Base-by-base conservation (phyloP, 2,888 invertebrate species). In the Hirtodrosophila histrioides region DNA sequence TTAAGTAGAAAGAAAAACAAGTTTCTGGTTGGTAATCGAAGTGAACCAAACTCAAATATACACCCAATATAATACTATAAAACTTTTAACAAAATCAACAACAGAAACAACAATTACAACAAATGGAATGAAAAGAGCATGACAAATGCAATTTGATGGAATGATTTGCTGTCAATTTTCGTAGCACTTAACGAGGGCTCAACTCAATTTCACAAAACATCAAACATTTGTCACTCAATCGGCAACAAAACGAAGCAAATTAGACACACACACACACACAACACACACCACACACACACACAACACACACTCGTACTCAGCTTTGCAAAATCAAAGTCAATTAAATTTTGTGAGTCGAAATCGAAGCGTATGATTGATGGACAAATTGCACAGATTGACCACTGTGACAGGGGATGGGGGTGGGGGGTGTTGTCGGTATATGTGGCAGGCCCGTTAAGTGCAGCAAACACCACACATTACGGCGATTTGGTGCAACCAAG, bases 311-410 rank as follows among this genome's bases (percentile, higher is more conserved):
- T 3, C 35, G 12, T 41, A 36, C 27, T 54, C 43, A 71, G 61
- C 46, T 77, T 62, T 75, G 58, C 45, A 63, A 75, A 83, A 69
- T 78, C 75, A 69, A 75, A 84, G 76, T 84, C 80, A 81, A 81
- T 81, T 81, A 81, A 81, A 69, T 80, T 80, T 78, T 72, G 75
- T 72, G 81, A 72, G 72, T 27, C 49, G 49, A 65, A 69, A 56
- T 73, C 58, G 58, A 46, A 53, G 51, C 58, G 49, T 33, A 44
- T 78, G 80, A 84, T 81, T 81, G 80, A 81, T 81, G 68, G 64
- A 43, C 78, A 68, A 72, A 69, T 78, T 73, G 78, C 69, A 77
- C 44, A 55, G 58, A 55, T 49, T 63, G 63, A 60, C 74, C 69
- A 55, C 33, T 50, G 17, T 29, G 53, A 17, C 24, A 8, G 31